These are phyloP conservation scores for Ennomos quercinarius DNA, from an alignment of 2,888 invertebrate genomes.

Conservation along the genomic window DNA sequence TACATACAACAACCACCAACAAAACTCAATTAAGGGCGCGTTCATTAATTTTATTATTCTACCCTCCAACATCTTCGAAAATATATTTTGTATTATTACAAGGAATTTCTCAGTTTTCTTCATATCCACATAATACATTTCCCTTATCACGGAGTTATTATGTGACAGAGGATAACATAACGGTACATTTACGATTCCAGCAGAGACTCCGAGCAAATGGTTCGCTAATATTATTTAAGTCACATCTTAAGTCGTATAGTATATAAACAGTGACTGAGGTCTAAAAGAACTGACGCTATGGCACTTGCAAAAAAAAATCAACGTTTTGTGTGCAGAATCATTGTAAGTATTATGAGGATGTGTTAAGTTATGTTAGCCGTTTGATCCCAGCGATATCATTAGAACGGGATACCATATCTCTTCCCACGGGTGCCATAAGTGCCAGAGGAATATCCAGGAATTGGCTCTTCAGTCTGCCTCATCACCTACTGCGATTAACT, in stretches of 20 bases:
- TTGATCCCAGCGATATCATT: no score
- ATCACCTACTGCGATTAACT: no score
- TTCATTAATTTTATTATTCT: slow-evolving; percentile 1
- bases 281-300: no score
- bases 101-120: slow-evolving; percentile 10
- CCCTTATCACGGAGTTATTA: slow-evolving; percentile 17
- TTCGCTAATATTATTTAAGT: slow-evolving; percentile 31
- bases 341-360: no score
- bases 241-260: slow-evolving; percentile 12
- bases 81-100: slow-evolving; percentile 6
- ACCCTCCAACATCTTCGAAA: neutral
- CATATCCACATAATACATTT: slow-evolving; percentile 8
- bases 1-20: neutral
- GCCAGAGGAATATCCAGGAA: no score
- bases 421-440: no score
- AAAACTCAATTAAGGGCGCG: neutral
- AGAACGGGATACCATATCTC: no score
- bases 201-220: slow-evolving; percentile 26
- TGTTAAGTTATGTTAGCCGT: no score
- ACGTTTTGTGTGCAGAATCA: no score
- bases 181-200: slow-evolving; percentile 17
- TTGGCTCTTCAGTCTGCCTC: no score
- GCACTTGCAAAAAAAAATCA: no score
- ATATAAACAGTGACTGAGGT: slow-evolving; percentile 10
- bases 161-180: slow-evolving; percentile 22